Conservation (phyloP, 2,888 invertebrate species). For the Eupithecia pulchellata region DNA sequence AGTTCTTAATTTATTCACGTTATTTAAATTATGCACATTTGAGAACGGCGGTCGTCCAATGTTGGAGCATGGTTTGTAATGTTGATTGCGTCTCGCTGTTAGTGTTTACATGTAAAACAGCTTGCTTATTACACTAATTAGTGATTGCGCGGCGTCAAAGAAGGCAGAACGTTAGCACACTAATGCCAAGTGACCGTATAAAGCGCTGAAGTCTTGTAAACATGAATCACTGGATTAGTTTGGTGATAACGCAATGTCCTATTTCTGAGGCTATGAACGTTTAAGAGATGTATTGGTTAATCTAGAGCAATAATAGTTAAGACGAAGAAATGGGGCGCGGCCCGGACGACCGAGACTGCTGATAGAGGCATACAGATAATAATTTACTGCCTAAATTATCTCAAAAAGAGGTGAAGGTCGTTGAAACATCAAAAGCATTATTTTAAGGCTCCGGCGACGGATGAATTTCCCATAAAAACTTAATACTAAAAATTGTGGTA, state of each 20-base stretch:
- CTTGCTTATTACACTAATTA: slow-evolving; percentile 70
- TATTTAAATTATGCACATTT: slow-evolving; percentile 64
- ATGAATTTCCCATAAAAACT: too few species aligned
- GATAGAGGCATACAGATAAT: slow-evolving; percentile 3
- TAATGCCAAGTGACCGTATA: slow-evolving; percentile 59
- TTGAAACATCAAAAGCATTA: neutral
- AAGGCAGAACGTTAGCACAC: slow-evolving; percentile 65
- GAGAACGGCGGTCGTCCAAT: slow-evolving; percentile 70
- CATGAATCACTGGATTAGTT: slow-evolving; percentile 58
- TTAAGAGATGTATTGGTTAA: slow-evolving; percentile 16
- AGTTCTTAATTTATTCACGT: slow-evolving; percentile 33
- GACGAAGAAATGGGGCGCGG: slow-evolving; percentile 9
- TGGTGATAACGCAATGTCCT: slow-evolving; percentile 41
- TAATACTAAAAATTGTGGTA: too few species aligned
- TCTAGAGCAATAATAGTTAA: slow-evolving; percentile 19
- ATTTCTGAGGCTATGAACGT: slow-evolving; percentile 23
- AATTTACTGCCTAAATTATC: neutral
- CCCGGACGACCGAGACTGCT: neutral
- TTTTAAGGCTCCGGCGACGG: too few species aligned
- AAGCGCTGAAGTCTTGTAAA: slow-evolving; percentile 42
- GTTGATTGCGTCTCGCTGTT: slow-evolving; percentile 48
- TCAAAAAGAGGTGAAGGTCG: neutral
- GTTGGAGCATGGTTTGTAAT: slow-evolving; percentile 65
- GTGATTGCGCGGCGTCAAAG: slow-evolving; percentile 59
- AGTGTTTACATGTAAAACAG: slow-evolving; percentile 65